Evolutionary conservation across 2,888 invertebrate species (phyloP), one percentile per base, ranked within the genome.

Genomic region (Eumacrocentrus americanus): DNA sequence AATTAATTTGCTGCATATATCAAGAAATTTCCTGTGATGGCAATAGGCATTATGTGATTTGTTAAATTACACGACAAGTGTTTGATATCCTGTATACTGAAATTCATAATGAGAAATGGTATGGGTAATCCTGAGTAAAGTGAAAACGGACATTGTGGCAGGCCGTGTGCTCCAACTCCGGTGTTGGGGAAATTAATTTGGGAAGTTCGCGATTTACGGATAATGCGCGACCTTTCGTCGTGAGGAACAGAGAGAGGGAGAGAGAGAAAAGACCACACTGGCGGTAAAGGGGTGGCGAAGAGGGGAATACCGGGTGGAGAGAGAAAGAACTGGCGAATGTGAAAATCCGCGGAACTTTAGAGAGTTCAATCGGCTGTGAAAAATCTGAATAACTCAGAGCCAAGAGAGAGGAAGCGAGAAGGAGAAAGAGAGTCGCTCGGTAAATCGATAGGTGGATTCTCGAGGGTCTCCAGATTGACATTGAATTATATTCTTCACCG

Each of bases 361-460:
- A 44, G 34, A 7, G 52, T 35, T 44, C 54, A 44, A 54, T 58
- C 54, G 54, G 34, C 54, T 54, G 58, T 23, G 20, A 58, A 58
- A 61, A 58, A 58, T 50, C 38, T 54, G n/a, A 44, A 61, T 50
- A 58, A 48, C 38, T 61, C 48, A 25, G 9, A 37, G 40, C 29
- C 11, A 47, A 35, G 22, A 40, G 35, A 46, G 12, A 38, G 23
- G 16, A 9, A 29, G 3, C 14, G 14, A n/a, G n/a, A 51, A 50
- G 35, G n/a, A 9, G n/a, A 52, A 20, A 22, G 11, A 16, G 22
- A 22, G 23, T 40, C 52, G 40, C n/a, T 52, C 6, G 23, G 20
- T 11, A n/a, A 37, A 47, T 42, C 18, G 37, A 42, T 40, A 29
- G 22, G 46, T 53, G 37, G 40, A n/a, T 22, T 12, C 20, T 38